These are phyloP conservation scores for Amblyjoppa fuscipennis DNA, from an alignment of 2,888 invertebrate genomes.

Conservation along the genomic window DNA sequence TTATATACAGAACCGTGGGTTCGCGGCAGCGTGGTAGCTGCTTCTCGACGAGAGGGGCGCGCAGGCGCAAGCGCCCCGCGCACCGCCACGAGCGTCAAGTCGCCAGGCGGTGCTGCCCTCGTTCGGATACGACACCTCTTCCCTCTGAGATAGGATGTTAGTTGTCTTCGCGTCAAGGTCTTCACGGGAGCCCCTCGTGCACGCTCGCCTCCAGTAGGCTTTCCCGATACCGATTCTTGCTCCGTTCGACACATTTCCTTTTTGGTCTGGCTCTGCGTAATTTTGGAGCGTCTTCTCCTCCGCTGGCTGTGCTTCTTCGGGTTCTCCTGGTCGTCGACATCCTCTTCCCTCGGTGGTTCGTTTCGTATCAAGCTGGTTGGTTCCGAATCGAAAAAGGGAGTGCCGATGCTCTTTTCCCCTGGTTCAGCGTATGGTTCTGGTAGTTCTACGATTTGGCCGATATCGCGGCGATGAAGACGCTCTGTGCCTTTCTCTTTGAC, in stretches of 20 bases:
- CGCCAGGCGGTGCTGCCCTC: not conserved
- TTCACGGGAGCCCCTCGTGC: not conserved
- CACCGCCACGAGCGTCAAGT: no score
- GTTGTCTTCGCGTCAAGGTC: not conserved
- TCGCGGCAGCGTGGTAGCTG: no score
- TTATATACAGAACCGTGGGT: no score
- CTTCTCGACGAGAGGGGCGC: no score
- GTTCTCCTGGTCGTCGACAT: not conserved
- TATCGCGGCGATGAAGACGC: conserved; percentile 44
- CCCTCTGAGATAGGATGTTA: conserved; percentile 2
- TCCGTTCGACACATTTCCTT: conserved; percentile 4
- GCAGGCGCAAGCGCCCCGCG: no score
- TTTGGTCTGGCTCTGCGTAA: conserved; percentile 14
- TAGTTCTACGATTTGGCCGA: conserved; percentile 52
- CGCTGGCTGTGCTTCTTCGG: not conserved
- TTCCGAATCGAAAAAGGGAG: conserved; percentile 1
- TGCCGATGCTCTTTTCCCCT: conserved; percentile 5
- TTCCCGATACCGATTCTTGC: conserved; percentile 2
- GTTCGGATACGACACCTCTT: conserved; percentile 3
- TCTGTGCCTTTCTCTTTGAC: conserved; percentile 31
- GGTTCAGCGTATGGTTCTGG: not conserved
- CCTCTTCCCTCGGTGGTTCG: conserved; percentile 5
- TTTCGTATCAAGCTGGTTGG: not conserved
- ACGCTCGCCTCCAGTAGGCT: conserved; percentile 6
- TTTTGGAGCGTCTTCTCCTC: no score